Evolutionary conservation across 2,113 vertebrate species (phyloP), one percentile per base, ranked within the genome.

Genomic region (Piaya cayana): DNA sequence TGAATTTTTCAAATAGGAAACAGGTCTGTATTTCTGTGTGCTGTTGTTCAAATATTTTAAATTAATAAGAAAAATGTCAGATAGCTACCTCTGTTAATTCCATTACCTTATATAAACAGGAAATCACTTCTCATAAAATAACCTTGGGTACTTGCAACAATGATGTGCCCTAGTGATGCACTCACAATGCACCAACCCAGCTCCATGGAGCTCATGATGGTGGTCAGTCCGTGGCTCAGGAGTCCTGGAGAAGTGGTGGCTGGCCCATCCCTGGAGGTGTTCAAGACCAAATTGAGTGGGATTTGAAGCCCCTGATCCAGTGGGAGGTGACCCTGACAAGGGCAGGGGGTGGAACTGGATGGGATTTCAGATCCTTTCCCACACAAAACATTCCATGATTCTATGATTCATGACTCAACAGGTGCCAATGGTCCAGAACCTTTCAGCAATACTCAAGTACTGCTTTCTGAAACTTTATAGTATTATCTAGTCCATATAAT

Each of bases 171-270:
- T 22, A 21, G 27, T 18, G 22, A 45, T 7, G 20, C 14, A n/a
- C 4, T 1, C 10, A n/a, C 0, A 0, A 21, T 4, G 6, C 26
- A 52, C 12, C 39, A 32, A 9, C 15, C 29, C 52, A 60, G 12
- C 14, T 39, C 15, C 1, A 1, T 9, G 15, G 47, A 23, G 20
- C 21, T 23, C 21, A 11, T 23, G 22, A 23, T 21, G 47, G 21
- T 49, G 47, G 22, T 22, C 21, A 49, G 47, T 21, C 47, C 21
- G 20, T 49, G 47, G 21, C 47, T 9, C 47, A 49, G 22, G 21
- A 23, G 22, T 21, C 47, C 47, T 19, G 9, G 47, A 23, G 47
- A 22, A 23, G 47, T 49, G 47, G 47, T 23, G 47, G 22, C 47
- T 49, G 21, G 20, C 47, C 47, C 47, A 49, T 49, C 22, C 21